Conservation (phyloP, 2,113 vertebrate genomes). For the Silurus glanis region DNA sequence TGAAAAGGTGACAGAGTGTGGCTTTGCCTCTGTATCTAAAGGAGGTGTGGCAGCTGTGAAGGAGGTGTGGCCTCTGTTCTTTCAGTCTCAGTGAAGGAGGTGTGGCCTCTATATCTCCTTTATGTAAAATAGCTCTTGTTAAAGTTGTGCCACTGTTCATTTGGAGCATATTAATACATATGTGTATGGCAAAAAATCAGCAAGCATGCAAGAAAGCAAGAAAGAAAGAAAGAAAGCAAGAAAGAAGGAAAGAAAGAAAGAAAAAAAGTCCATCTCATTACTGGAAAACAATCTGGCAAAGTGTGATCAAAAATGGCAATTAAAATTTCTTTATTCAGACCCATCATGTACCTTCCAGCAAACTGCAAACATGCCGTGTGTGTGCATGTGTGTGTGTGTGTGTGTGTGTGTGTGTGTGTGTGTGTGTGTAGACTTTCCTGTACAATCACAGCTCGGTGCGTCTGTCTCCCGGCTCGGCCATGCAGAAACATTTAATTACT, state of each 20-base stretch:
- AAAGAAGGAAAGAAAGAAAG: background rate
- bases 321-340: constrained; percentile 49
- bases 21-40: background rate
- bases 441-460: constrained; percentile 69
- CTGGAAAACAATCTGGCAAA: constrained; percentile 66
- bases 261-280: constrained; percentile 46
- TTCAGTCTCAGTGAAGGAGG: background rate
- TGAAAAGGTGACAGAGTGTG: background rate
- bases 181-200: background rate
- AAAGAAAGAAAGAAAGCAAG: background rate
- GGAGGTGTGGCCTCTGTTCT: background rate
- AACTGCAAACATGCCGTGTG: background rate
- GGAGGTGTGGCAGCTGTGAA: background rate
- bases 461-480: constrained; percentile 63
- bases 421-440: constrained; percentile 62
- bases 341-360: background rate
- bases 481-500: constrained; percentile 79
- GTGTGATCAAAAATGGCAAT: constrained; percentile 54
- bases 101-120: background rate
- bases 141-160: background rate
- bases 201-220: background rate
- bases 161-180: background rate
- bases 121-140: background rate
- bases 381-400: background rate
- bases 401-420: constrained; percentile 29